Evolutionary conservation across 2,113 vertebrate genomes (phyloP), one percentile per base, ranked within the genome.

Genomic region (Oxyura jamaicensis): DNA sequence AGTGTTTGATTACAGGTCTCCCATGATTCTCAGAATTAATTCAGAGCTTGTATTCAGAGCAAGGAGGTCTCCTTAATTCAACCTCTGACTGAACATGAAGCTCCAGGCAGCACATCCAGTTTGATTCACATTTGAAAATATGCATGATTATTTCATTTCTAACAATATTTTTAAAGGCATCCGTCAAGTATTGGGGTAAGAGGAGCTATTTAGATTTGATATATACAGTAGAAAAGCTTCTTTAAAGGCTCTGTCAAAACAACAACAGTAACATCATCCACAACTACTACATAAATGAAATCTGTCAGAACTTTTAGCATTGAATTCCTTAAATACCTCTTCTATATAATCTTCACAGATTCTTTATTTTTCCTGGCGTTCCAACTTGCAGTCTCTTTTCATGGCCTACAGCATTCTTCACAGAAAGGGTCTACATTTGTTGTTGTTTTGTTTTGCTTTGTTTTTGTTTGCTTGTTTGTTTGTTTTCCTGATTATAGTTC

Each of bases 111-210:
- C 6, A 52, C 29, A 67, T 62, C 13, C 28, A 16, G 20, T 42
- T 62, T 25, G 41, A 76, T 31, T 39, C 33, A 66, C 15, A 31
- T 22, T 3, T n/a, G 53, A 73, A 62, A 66, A 4, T 52, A 52
- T 35, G 35, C 22, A 22, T 46, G 15, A 44, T 46, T 81, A 35
- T 62, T 81, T 84, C 6, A 68, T 68, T 78, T 83, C 6, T 53
- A 53, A 13, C 19, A 14, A 3, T 4, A 6, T 58, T 77, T 76
- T 77, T 29, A 58, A 72, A 81, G 56, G 72, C 28, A 55, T 4
- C 12, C 55, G 55, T 62, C 4, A 62, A 44, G 18, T 31, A 62
- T 12, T 0, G 0, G 28, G 13, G 5, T 50, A 80, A 80, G 21
- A 21, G 14, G 2, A 14, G 10, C 8, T n/a, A 5, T 68, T 90